These are phyloP conservation scores for Luperina nickerlii DNA, from an alignment of 2,888 invertebrate genomes.

Conservation along the genomic window DNA sequence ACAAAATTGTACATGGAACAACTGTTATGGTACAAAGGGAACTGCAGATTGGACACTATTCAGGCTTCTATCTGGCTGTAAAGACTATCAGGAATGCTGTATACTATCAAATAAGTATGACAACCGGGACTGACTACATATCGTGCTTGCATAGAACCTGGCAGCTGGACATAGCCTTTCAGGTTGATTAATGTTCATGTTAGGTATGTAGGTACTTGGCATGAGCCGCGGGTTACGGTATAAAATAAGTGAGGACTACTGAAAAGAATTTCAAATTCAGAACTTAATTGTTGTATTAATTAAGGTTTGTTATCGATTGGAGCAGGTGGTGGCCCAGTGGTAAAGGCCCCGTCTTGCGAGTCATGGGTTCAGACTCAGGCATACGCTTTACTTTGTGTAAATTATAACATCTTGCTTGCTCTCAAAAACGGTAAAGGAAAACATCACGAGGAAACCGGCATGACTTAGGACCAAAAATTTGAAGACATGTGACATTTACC, in stretches of 20 bases:
- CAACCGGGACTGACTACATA: not conserved
- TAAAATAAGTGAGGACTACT: not conserved
- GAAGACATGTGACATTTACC: not conserved
- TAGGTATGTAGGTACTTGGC: not conserved
- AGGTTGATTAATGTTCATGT: not conserved
- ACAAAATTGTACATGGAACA: not conserved
- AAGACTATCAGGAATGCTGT: not conserved
- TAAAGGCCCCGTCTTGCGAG: not conserved
- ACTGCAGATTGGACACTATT: not conserved
- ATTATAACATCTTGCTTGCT: too few species aligned
- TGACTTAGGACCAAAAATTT: not conserved
- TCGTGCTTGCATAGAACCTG: not conserved
- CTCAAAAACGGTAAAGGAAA: not conserved
- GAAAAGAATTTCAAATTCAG: not conserved
- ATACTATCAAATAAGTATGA: not conserved
- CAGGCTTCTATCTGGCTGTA: not conserved
- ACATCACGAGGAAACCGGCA: not conserved
- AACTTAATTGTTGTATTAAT: not conserved
- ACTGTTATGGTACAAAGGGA: not conserved
- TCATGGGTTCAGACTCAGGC: not conserved
- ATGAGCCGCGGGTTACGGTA: not conserved
- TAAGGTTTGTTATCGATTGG: not conserved
- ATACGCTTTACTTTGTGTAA: too few species aligned
- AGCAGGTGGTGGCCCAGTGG: not conserved
- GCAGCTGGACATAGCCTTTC: not conserved